Percentiles rank a stretch among this genome's conserved stretches.
These are phyloP conservation scores for Aphelocoma californica DNA, from an alignment of 2,797 vertebrate genomes.

Conservation along the genomic window DNA sequence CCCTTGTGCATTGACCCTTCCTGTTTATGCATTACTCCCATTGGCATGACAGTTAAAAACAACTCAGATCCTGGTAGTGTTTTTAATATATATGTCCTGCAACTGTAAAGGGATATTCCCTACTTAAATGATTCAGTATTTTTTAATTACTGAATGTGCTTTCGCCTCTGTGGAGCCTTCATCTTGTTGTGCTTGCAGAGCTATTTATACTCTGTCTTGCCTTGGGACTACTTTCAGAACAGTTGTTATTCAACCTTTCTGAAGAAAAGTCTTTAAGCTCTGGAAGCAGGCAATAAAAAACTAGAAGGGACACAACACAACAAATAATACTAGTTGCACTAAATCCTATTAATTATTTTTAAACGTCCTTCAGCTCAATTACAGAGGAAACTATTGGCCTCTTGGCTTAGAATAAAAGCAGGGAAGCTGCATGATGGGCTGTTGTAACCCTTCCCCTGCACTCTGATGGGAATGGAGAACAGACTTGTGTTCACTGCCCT, in stretches of 20 bases:
- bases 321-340: constrained; percentile 36
- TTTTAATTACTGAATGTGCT: constrained; percentile 43
- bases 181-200: constrained; percentile 28
- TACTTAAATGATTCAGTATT: not conserved
- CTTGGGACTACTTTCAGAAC: constrained; percentile 41
- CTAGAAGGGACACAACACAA: not conserved
- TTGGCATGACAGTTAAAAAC: not conserved
- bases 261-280: constrained; percentile 39
- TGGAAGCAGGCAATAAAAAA: constrained; percentile 43
- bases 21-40: constrained; percentile 5
- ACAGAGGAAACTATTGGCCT: constrained; percentile 28
- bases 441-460: not conserved
- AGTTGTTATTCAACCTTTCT: constrained; percentile 24
- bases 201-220: constrained; percentile 52
- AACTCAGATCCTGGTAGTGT: not conserved
- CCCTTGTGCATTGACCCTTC: not conserved
- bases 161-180: not conserved
- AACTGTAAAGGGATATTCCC: constrained; percentile 1
- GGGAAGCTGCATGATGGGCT: not conserved
- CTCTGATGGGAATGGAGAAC: constrained; percentile 23
- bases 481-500: not conserved
- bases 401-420: constrained; percentile 45
- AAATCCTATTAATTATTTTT: constrained; percentile 58
- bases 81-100: not conserved
- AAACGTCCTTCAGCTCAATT: constrained; percentile 42